Base-by-base conservation (phyloP, 2,888 invertebrate genomes). In the Drosophila hamatofila region DNA sequence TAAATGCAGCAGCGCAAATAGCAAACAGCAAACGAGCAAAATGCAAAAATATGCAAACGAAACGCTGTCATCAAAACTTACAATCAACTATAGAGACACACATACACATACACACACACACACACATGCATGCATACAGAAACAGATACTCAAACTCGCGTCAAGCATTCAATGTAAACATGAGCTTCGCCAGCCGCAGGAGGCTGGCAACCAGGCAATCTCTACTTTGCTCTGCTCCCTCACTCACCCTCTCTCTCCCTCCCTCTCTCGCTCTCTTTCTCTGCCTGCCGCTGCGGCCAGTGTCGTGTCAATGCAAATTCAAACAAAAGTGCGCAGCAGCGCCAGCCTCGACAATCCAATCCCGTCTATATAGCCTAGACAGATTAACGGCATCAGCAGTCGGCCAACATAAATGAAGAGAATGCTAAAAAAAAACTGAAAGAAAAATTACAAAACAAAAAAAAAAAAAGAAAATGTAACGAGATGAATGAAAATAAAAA, bases 31-130 rank as follows among this genome's bases (percentile, higher is more conserved):
- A 76, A 71, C 59, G 70, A 61, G 59, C 54, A 63, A 79, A 87
- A 86, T 86, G 88, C 89, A 88, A 86, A 86, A 89, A 86, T 89
- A 86, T 86, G 88, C 86, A 80, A 89, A 85, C 88, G 83, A 81
- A 79, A 70, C 72, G 77, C 77, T 87, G 84, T 87, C 84, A 87
- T 82, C 85, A 81, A 74, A 88, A 87, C 88, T 82, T 74, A 81
- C 85, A 89, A 86, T 86, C 86, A 89, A 69, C 82, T 74, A 59
- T 66, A 33, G 64, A 61, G 37, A 66, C 56, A 48, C 65, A 51
- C 64, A 56, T 16, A 54, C 25, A 48, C 62, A 56, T 14, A 54
- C 25, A 72, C 21, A 55, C 41, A 27, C 44, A 23, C 35, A 48
- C 33, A 49, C 23, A 35, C n/a, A 12, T 25, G 39, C 30, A 44